Base-by-base conservation (phyloP, 1,140 invertebrate species). In the Halesus radiatus region DNA sequence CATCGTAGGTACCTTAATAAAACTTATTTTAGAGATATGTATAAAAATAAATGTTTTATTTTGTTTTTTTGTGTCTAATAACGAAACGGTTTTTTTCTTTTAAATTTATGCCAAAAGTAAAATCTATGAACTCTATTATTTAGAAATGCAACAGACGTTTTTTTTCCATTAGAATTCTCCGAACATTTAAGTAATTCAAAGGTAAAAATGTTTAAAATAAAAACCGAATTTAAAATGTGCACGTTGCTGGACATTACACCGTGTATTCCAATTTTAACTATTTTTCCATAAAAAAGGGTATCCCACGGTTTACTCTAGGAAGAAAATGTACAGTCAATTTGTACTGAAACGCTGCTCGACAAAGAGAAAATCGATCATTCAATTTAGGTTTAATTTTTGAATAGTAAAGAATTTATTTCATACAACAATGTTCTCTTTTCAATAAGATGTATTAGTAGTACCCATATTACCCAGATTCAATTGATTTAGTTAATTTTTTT, bases 231-330 rank as follows among this genome's bases (percentile, higher is more conserved):
- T 52, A 18, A 70, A 70, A 70, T 50, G 70, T 53, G 50, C 70
- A 54, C 52, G 70, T 54, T 74, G 70, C 26, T 54, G 50, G 26
- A 54, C 70, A 74, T 74, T 74, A 74, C 70, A 54, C 53, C 52
- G 70, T 74, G 70, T 74, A 74, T 74, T 74, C 70, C 70, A 74
- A 74, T 74, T 74, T 77, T 32, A 62, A 23, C 74, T 77, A 26
- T 77, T 77, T 77, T 60, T 53, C 62, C 23, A 66, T 77, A 77
- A 77, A 77, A 77, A 77, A 77, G 32, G 45, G 45, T 60, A 66
- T 77, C 76, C 76, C 76, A 77, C 76, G 76, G 76, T 77, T 23
- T 45, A 77, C 37, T 66, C 60, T 77, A 66, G 26, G 62, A 68
- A 66, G 76, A 68, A 77, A 66, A 66, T 77, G 23, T 64, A 77